phyloP scores from a whole-genome alignment of 2,113 vertebrate genomes.

The Platycercus adscitus region DNA sequence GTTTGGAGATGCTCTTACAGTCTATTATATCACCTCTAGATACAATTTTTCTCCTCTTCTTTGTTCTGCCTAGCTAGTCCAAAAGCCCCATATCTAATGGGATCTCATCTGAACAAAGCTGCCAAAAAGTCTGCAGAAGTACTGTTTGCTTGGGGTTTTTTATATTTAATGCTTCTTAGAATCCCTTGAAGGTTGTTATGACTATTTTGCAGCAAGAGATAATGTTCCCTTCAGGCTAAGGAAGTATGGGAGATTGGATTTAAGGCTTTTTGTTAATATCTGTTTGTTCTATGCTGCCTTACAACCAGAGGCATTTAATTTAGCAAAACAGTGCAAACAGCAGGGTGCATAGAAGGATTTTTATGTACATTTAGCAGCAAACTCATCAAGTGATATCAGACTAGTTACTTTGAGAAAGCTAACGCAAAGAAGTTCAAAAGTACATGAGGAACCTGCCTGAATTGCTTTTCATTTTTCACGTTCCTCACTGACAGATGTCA shows the following conservation, averaged over 20 bases:
- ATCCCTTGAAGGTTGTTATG: neutral
- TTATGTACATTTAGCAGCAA: neutral
- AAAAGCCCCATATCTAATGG: neutral
- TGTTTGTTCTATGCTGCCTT: neutral
- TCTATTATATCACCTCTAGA: neutral
- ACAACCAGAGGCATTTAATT: neutral
- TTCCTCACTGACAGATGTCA: constrained; percentile 4
- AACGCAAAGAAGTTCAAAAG: neutral
- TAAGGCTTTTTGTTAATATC: neutral
- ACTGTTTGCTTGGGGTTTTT: neutral
- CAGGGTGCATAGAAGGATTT: neutral
- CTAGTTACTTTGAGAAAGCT: neutral
- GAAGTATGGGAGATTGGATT: neutral
- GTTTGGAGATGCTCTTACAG: neutral
- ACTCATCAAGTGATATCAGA: neutral
- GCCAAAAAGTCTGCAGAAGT: neutral
- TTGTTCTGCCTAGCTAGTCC: neutral
- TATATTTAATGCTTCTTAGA: neutral
- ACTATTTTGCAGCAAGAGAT: neutral
- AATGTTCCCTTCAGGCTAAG: neutral
- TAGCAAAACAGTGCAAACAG: accelerated
- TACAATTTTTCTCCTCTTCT: neutral
- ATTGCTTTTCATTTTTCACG: neutral
- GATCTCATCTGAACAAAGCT: neutral
- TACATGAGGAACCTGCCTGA: neutral